These are phyloP conservation scores for Tor tambroides DNA, from an alignment of 2,113 vertebrate genomes.

Conservation along the genomic window DNA sequence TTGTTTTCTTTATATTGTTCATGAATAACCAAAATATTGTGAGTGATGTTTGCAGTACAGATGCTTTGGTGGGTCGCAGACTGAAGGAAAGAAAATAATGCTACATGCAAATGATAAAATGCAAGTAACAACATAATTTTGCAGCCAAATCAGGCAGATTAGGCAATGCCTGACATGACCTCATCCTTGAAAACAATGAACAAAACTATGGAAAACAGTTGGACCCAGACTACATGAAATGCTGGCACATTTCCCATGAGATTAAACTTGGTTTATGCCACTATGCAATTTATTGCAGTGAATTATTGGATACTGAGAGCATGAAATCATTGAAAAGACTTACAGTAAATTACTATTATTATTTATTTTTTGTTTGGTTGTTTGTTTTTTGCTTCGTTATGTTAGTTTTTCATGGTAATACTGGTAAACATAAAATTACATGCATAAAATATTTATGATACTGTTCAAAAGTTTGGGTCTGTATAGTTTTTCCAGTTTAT, in stretches of 20 bases:
- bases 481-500: too few species aligned
- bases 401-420: too few species aligned
- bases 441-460: too few species aligned
- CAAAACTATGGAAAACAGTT: neutral
- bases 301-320: too few species aligned
- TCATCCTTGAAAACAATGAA: neutral
- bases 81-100: neutral
- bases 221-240: neutral
- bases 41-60: neutral
- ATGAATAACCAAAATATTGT: neutral
- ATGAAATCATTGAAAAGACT: too few species aligned
- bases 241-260: neutral
- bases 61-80: neutral
- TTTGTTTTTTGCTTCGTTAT: too few species aligned
- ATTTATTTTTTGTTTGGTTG: too few species aligned
- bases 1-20: slow-evolving; percentile 14
- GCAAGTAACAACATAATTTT: neutral
- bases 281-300: neutral
- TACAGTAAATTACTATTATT: too few species aligned
- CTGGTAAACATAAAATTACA: too few species aligned
- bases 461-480: too few species aligned
- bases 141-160: neutral
- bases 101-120: neutral
- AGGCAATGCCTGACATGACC: neutral
- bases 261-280: neutral